These are phyloP conservation scores for Festucalex cinctus DNA, from an alignment of 2,113 vertebrate species.

Conservation along the genomic window DNA sequence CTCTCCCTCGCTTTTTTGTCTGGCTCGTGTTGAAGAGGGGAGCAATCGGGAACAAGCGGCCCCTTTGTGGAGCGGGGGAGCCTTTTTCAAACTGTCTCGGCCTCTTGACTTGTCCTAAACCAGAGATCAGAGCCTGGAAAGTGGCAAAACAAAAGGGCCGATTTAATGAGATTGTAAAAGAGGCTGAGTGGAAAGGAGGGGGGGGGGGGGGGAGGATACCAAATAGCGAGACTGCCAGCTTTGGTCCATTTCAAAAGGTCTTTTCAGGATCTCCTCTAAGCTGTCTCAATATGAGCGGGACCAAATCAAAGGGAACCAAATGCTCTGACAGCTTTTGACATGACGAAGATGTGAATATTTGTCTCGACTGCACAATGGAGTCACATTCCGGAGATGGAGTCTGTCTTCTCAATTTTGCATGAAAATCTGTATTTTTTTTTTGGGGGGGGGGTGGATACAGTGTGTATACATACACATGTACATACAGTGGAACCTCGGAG, in stretches of 20 bases:
- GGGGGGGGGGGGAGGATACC: conserved; percentile 65
- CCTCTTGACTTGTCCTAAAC: conserved; percentile 81
- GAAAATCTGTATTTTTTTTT: conserved; percentile 5
- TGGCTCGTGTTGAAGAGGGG: conserved; percentile 55
- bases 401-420: conserved; percentile 1
- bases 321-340: conserved; percentile 66
- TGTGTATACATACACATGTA: too few species aligned
- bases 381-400: conserved; percentile 42
- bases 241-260: conserved; percentile 74
- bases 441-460: too few species aligned
- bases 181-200: conserved; percentile 60
- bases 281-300: conserved; percentile 60
- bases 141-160: conserved; percentile 80
- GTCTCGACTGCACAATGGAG: conserved; percentile 54
- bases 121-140: conserved; percentile 82
- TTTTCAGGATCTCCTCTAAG: conserved; percentile 75
- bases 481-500: neutral
- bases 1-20: conserved; percentile 54
- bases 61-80: conserved; percentile 72
- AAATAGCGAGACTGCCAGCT: conserved; percentile 66
- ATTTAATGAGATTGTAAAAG: conserved; percentile 83
- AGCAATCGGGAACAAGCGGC: conserved; percentile 70
- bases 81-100: conserved; percentile 79
- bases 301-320: conserved; percentile 68
- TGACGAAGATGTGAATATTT: conserved; percentile 64